These are phyloP conservation scores for Ceraclea dissimilis DNA, from an alignment of 2,888 invertebrate genomes.

Conservation along the genomic window DNA sequence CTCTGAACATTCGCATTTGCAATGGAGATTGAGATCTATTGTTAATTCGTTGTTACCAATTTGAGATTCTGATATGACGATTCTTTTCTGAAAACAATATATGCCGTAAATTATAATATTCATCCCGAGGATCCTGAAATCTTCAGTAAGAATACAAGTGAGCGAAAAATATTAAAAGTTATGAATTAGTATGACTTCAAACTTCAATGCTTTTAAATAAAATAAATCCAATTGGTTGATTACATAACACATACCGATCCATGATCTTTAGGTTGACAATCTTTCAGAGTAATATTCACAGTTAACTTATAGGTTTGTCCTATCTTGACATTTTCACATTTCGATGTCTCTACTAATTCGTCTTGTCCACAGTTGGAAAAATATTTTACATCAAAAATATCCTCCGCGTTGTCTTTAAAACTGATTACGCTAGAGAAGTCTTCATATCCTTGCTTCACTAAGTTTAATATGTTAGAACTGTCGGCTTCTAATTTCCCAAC, in stretches of 20 bases:
- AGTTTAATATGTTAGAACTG: slow-evolving; percentile 78
- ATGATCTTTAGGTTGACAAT: slow-evolving; percentile 30
- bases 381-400: slow-evolving; percentile 58
- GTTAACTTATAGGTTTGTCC: slow-evolving; percentile 58
- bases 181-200: too few species aligned
- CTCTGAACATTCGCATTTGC: slow-evolving; percentile 57
- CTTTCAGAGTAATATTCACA: slow-evolving; percentile 51
- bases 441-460: slow-evolving; percentile 75
- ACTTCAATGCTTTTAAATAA: too few species aligned
- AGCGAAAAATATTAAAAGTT: too few species aligned
- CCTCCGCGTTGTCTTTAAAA: slow-evolving; percentile 52
- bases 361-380: slow-evolving; percentile 60
- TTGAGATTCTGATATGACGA: slow-evolving; percentile 69
- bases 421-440: slow-evolving; percentile 59
- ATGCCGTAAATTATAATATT: too few species aligned
- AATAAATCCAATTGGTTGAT: too few species aligned
- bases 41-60: slow-evolving; percentile 61
- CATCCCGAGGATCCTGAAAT: too few species aligned
- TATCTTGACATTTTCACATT: slow-evolving; percentile 54
- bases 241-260: slow-evolving; percentile 3
- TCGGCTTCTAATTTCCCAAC: slow-evolving; percentile 73
- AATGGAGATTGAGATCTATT: slow-evolving; percentile 65
- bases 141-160: too few species aligned
- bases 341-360: slow-evolving; percentile 41
- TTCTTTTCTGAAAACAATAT: slow-evolving; percentile 30